These are phyloP conservation scores for Epinotia ramella DNA, from an alignment of 2,888 invertebrate genomes.

Conservation along the genomic window DNA sequence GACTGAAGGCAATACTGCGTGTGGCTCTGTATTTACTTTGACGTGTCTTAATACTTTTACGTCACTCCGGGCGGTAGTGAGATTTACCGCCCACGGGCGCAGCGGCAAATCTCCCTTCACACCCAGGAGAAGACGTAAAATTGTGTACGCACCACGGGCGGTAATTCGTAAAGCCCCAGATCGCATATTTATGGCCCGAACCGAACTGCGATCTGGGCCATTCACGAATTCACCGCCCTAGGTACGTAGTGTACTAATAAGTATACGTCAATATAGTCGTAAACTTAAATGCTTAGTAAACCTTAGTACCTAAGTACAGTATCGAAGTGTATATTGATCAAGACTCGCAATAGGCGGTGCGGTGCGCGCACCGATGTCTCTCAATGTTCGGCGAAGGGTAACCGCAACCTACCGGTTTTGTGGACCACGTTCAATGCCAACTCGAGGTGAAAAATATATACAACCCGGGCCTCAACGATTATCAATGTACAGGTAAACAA, in stretches of 20 bases:
- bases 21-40: not conserved
- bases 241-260: no score
- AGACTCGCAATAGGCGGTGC: constrained; percentile 22
- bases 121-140: no score
- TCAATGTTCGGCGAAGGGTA: constrained; percentile 77
- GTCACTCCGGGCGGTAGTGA: no score
- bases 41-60: not conserved
- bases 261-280: not conserved
- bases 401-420: constrained; percentile 80
- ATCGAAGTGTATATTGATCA: constrained; percentile 23
- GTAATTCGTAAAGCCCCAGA: no score
- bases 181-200: no score
- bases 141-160: no score
- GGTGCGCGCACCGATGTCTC: constrained; percentile 46
- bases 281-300: not conserved
- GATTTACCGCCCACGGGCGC: no score
- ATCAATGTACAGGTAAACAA: constrained; percentile 21
- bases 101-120: no score
- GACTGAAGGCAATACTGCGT: not conserved
- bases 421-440: constrained; percentile 78
- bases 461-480: constrained; percentile 29
- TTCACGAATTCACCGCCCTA: no score
- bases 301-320: constrained; percentile 1
- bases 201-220: no score
- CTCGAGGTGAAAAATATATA: constrained; percentile 76